Conservation (phyloP, 2,888 invertebrate genomes). For the Drosophila helvetica region DNA sequence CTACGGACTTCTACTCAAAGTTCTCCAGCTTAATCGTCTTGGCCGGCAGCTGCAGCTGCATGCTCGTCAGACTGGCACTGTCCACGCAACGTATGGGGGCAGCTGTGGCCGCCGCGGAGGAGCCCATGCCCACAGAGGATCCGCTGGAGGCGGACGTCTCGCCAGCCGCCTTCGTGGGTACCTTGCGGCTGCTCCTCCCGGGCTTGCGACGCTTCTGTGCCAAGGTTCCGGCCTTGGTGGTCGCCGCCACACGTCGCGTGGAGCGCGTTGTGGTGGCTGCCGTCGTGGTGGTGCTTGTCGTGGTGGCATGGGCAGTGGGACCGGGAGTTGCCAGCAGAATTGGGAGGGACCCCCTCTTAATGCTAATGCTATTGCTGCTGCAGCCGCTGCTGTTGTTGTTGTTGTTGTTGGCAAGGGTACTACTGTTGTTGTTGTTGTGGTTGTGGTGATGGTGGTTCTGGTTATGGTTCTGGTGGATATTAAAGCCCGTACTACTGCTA, state of each 20-base stretch:
- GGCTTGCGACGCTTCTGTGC: neutral
- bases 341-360: slow-evolving; percentile 69
- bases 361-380: slow-evolving; percentile 57
- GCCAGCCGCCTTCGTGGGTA: neutral
- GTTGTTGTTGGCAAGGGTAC: slow-evolving; percentile 60
- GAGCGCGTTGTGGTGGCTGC: neutral
- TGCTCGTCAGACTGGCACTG: slow-evolving; percentile 55
- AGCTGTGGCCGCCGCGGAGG: slow-evolving; percentile 36
- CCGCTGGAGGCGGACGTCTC: neutral
- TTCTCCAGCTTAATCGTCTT: slow-evolving; percentile 80
- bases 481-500: slow-evolving; percentile 9
- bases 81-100: slow-evolving; percentile 74
- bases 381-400: slow-evolving; percentile 47
- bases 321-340: slow-evolving; percentile 61
- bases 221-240: neutral
- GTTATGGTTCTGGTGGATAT: neutral
- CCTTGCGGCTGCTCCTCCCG: neutral
- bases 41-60: slow-evolving; percentile 52
- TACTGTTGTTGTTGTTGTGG: slow-evolving; percentile 67
- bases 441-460: slow-evolving; percentile 30
- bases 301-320: neutral
- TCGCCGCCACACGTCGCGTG: slow-evolving; percentile 1
- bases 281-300: slow-evolving; percentile 5
- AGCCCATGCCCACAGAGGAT: neutral
- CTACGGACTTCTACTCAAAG: slow-evolving; percentile 56